These are phyloP conservation scores for Drosophila burlai DNA, from an alignment of 1,140 invertebrate species.

Conservation along the genomic window DNA sequence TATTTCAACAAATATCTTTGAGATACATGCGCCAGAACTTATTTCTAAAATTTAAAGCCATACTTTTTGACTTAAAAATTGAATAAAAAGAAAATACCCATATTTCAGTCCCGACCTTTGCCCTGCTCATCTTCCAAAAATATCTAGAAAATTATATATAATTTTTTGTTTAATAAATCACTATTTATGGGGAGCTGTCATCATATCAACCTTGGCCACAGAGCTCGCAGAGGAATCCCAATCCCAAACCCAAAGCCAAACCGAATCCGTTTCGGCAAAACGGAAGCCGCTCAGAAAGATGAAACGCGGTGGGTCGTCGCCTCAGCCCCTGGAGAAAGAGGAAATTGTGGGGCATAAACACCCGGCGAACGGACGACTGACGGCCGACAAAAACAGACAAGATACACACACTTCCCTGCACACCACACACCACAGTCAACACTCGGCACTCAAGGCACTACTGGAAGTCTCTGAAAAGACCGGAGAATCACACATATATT, in stretches of 20 bases:
- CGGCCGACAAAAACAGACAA: constrained; percentile 39
- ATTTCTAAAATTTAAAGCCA: too few species aligned
- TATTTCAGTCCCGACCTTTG: not conserved
- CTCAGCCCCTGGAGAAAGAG: constrained; percentile 34
- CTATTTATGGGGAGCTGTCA: constrained; percentile 17
- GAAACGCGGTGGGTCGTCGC: constrained; percentile 19
- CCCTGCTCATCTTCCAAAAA: not conserved
- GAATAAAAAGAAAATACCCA: not conserved
- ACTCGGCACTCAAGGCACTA: constrained; percentile 2
- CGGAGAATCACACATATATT: constrained; percentile 53
- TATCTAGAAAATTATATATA: not conserved
- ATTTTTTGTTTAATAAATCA: constrained; percentile 12
- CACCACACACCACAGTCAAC: constrained; percentile 8
- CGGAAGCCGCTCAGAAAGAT: constrained; percentile 36
- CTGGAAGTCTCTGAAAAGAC: not conserved
- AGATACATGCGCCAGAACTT: too few species aligned
- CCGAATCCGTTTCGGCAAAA: constrained; percentile 37
- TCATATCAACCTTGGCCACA: constrained; percentile 14
- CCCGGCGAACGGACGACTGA: constrained; percentile 20
- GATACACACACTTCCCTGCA: constrained; percentile 13
- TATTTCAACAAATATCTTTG: too few species aligned
- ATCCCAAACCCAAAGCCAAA: not conserved
- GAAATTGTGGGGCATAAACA: constrained; percentile 55
- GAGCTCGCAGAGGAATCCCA: not conserved
- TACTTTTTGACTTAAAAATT: too few species aligned